These are phyloP conservation scores for Onthophagus taurus DNA, from an alignment of 1,140 invertebrate species.

Conservation along the genomic window DNA sequence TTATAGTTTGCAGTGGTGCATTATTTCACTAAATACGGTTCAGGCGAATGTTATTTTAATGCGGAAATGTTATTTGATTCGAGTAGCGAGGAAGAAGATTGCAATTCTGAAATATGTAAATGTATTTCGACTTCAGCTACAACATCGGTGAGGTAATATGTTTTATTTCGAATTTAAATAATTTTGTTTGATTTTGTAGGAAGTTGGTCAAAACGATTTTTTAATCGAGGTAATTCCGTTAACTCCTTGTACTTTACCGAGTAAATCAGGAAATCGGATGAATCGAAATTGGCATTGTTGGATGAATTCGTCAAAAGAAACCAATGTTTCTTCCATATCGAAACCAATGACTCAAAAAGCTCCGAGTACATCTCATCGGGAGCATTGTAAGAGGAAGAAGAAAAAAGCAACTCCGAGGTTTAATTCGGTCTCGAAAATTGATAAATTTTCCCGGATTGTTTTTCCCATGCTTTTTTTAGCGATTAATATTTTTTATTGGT, in stretches of 20 bases:
- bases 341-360: constrained; percentile 15
- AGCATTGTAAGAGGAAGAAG: constrained; percentile 38
- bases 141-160: too few relatives aligned
- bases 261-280: constrained; percentile 20
- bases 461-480: constrained; percentile 67
- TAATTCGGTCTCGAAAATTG: constrained; percentile 74
- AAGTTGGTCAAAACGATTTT: too few relatives aligned
- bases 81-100: constrained; percentile 47
- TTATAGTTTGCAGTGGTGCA: constrained; percentile 75
- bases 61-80: constrained; percentile 52
- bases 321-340: too few relatives aligned
- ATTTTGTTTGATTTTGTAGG: too few relatives aligned
- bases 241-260: constrained; percentile 37
- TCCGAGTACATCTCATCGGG: constrained; percentile 33
- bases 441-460: constrained; percentile 60
- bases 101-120: constrained; percentile 25
- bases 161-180: too few relatives aligned
- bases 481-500: constrained; percentile 76
- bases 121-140: too few relatives aligned
- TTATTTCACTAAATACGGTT: constrained; percentile 83
- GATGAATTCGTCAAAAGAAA: constrained; percentile 21
- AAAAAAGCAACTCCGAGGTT: constrained; percentile 50
- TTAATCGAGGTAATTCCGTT: constrained; percentile 43
- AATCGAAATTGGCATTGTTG: constrained; percentile 24
- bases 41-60: constrained; percentile 73